Conservation (phyloP, 2,113 vertebrate species). For the Pomatorhinus ruficollis region DNA sequence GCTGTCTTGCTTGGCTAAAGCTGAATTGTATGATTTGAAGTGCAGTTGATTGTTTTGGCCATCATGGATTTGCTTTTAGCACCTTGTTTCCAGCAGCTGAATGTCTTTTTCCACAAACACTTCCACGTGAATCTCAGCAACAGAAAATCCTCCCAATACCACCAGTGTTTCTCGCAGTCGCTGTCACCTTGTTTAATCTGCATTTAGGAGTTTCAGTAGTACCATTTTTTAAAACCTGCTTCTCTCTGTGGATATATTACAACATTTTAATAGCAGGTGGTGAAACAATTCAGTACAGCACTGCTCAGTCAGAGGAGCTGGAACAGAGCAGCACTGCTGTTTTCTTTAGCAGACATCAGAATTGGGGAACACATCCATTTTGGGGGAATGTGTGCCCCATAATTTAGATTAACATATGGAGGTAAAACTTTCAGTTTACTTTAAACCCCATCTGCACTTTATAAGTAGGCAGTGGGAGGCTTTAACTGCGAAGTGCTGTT, state of each 20-base stretch:
- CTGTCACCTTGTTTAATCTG: background rate
- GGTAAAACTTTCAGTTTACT: background rate
- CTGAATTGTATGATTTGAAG: background rate
- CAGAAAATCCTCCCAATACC: background rate
- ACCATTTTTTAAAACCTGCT: background rate
- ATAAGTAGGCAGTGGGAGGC: background rate
- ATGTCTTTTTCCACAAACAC: background rate
- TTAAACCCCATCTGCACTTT: background rate
- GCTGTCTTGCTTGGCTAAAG: background rate
- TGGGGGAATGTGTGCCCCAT: rapidly evolving
- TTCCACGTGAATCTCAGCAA: background rate
- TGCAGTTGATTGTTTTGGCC: background rate
- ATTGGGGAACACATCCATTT: background rate
- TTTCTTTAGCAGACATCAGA: background rate
- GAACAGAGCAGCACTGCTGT: background rate
- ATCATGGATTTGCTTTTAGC: background rate
- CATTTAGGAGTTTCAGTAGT: background rate
- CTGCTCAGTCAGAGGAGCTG: background rate
- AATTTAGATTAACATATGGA: background rate
- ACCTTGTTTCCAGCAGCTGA: background rate
- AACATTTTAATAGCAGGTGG: background rate
- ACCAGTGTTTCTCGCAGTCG: background rate
- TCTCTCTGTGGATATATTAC: background rate
- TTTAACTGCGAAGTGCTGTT: background rate
- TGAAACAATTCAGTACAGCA: background rate